Conservation (phyloP, 2,113 vertebrate genomes). For the Aegotheles bennettii region DNA sequence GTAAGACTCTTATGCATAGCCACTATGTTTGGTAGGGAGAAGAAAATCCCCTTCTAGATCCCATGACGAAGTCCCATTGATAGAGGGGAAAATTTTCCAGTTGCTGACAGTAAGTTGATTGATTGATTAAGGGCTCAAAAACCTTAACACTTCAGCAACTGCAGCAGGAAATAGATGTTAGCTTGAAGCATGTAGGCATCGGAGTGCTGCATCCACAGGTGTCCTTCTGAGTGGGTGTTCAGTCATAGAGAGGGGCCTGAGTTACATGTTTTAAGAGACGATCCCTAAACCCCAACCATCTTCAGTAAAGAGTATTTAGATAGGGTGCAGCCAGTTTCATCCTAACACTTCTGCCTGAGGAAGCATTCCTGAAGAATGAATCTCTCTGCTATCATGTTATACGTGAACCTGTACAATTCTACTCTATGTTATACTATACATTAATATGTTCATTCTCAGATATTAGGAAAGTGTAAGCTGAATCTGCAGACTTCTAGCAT, state of each 20-base stretch:
- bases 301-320: background rate
- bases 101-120: background rate
- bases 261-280: background rate
- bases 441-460: background rate
- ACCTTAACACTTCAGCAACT: background rate
- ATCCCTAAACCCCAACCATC: background rate
- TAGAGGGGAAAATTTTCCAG: background rate
- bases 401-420: background rate
- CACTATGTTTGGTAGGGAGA: background rate
- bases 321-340: background rate
- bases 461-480: background rate
- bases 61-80: background rate
- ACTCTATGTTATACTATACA: background rate
- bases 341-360: background rate
- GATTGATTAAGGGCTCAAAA: background rate
- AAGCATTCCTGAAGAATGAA: background rate
- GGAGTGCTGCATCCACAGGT: background rate
- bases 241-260: background rate
- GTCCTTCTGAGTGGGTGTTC: background rate
- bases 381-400: background rate
- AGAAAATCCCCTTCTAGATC: background rate
- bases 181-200: background rate
- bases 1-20: background rate
- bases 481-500: background rate
- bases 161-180: background rate